Conservation (phyloP, 2,113 vertebrate species). For the Pluvialis apricaria region DNA sequence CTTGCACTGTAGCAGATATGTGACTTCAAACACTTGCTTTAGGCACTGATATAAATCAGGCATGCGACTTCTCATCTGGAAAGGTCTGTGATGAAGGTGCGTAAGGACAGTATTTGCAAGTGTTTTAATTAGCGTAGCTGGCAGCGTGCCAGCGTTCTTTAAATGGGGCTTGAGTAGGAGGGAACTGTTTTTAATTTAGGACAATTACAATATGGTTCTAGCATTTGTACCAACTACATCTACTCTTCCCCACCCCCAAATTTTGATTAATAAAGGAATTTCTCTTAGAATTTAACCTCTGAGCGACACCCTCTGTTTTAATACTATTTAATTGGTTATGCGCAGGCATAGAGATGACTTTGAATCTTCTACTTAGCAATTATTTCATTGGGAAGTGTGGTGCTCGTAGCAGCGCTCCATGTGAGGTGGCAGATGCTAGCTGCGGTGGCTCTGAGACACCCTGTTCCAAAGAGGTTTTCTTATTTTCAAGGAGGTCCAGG, state of each 20-base stretch:
- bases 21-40: background rate
- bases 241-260: background rate
- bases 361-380: background rate
- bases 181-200: background rate
- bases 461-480: background rate
- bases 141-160: background rate
- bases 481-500: background rate
- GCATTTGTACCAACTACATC: background rate
- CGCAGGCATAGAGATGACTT: background rate
- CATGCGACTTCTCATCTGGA: background rate
- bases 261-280: conserved; percentile 52
- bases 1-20: background rate
- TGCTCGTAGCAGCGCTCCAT: conserved; percentile 21
- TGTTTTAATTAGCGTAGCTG: background rate
- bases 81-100: background rate
- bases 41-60: background rate
- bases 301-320: background rate
- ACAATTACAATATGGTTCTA: background rate
- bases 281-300: conserved; percentile 31
- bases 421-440: background rate
- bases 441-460: background rate
- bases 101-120: background rate
- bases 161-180: background rate
- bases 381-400: background rate
- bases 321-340: conserved; percentile 20